Evolutionary conservation across 2,888 invertebrate genomes (phyloP), one percentile per base, ranked within the genome.

Genomic region (Furcula furcula): DNA sequence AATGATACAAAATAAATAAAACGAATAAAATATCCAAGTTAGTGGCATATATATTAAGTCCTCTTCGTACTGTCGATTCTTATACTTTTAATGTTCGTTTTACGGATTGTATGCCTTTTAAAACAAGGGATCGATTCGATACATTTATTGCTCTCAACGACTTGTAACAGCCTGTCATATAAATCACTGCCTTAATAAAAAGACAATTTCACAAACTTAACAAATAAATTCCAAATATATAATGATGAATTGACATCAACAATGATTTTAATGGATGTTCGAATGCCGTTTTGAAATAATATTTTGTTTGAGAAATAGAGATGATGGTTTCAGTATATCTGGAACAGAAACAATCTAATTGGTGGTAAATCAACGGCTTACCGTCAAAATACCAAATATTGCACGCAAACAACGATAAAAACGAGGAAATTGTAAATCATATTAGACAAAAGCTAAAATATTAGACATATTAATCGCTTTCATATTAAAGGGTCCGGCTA

Each of bases 131-230:
- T 65, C 65, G 63, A 66, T 70, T 72, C 70, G 72, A 72, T 69
- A 78, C 83, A 78, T 82, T 80, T 74, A 78, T 77, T 77, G 78
- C 70, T 54, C 72, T 74, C 75, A 65, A 68, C 73, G 65, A 70
- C 75, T 70, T 74, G 78, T 74, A n/a, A 61, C 48, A 52, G 52
- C 60, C 65, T 72, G 78, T 78, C 76, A 71, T 64, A 86, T 86
- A 87, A 87, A 87, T 85, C 84, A 83, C 71, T 61, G 57, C 59
- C 61, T 68, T 76, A 74, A 79, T 80, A 83, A 81, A 76, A 75
- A 72, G 68, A 79, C 76, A 74, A 74, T 71, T 68, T 71, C 58
- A 69, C 66, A 69, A 71, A 69, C 65, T 71, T 67, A 65, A 65
- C 66, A 67, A 70, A 73, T 75, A 75, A 73, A 81, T 76, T 76